Evolutionary conservation across 2,113 vertebrate species (phyloP).

Genomic region (Archocentrus centrarchus): DNA sequence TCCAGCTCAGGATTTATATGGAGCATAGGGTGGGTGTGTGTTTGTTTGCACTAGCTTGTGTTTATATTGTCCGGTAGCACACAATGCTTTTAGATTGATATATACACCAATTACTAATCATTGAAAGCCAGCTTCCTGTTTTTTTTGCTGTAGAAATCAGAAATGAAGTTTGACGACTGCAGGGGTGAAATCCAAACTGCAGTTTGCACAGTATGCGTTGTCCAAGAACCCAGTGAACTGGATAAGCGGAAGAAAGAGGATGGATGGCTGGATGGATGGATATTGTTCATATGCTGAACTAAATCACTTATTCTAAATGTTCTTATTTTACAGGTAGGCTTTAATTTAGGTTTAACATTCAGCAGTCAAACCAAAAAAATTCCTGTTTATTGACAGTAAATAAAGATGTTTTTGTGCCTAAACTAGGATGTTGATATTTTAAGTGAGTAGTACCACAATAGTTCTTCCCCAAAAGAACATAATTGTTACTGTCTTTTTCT

Average conservation of each 20-base stretch:
- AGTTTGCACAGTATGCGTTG: background rate
- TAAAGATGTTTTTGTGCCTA: background rate
- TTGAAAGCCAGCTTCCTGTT: background rate
- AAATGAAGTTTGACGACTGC: background rate
- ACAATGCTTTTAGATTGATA: background rate
- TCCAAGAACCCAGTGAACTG: background rate
- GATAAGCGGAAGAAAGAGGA: background rate
- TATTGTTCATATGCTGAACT: background rate
- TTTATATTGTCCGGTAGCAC: conserved; percentile 3
- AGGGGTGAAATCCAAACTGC: background rate
- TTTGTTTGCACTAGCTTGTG: background rate
- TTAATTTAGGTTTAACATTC: background rate
- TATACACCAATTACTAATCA: background rate
- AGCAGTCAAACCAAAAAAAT: background rate
- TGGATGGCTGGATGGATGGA: background rate
- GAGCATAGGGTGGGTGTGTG: background rate
- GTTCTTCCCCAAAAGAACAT: background rate
- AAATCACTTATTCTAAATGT: background rate
- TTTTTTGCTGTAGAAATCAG: background rate
- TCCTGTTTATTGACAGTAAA: background rate
- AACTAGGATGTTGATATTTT: background rate
- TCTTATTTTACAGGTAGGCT: background rate
- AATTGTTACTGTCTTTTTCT: background rate
- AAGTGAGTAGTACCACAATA: background rate
- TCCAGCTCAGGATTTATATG: background rate